These are phyloP conservation scores for Molorchus minor DNA, from an alignment of 2,888 invertebrate genomes.

Conservation along the genomic window DNA sequence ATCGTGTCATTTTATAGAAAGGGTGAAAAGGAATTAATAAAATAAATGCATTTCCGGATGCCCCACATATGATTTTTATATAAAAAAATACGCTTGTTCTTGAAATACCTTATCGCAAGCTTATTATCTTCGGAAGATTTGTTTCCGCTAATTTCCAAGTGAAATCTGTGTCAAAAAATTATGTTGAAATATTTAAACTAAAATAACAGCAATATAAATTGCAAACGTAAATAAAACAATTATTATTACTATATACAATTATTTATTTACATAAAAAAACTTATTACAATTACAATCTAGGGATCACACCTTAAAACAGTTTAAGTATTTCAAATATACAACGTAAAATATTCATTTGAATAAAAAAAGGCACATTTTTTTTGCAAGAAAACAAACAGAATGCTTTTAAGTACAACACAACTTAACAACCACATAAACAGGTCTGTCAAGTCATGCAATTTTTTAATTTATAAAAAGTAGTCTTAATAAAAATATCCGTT, in stretches of 20 bases:
- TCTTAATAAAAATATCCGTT: constrained; percentile 10
- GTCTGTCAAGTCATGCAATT: background rate
- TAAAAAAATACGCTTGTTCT: too few relatives aligned
- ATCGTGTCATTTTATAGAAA: too few relatives aligned
- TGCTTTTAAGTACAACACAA: background rate
- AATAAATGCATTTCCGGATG: too few relatives aligned
- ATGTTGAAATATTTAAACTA: too few relatives aligned
- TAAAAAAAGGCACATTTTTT: constrained; percentile 29
- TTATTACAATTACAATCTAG: constrained; percentile 21
- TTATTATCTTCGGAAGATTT: too few relatives aligned
- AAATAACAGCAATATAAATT: too few relatives aligned
- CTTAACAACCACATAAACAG: background rate
- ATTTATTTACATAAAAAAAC: constrained; percentile 19
- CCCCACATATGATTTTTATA: too few relatives aligned
- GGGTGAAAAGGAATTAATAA: too few relatives aligned
- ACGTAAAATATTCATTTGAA: constrained; percentile 19
- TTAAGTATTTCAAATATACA: constrained; percentile 27
- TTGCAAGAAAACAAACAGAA: constrained; percentile 22
- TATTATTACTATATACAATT: background rate
- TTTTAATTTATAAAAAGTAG: background rate
- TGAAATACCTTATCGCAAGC: too few relatives aligned
- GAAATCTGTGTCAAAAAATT: too few relatives aligned
- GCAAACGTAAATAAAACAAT: background rate
- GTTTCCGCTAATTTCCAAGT: too few relatives aligned
- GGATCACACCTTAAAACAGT: constrained; percentile 30